phyloP scores from a whole-genome alignment of 2,797 vertebrate species.

The Leptoclinus maculatus region DNA sequence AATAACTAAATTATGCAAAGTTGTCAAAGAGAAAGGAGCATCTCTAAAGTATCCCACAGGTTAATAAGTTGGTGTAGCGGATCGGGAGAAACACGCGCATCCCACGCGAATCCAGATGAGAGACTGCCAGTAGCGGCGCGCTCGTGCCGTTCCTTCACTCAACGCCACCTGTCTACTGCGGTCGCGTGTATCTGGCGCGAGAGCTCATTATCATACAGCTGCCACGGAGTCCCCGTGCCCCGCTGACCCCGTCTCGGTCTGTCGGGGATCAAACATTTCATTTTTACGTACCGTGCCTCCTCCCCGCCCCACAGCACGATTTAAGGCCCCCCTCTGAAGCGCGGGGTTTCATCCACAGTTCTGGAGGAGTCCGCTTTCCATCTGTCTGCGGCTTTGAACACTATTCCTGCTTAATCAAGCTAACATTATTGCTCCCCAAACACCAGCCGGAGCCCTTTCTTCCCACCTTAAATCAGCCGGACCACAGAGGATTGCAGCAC shows the following conservation, averaged over 20 bases:
- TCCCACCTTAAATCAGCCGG: slow-evolving; percentile 74
- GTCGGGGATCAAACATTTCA: slow-evolving; percentile 63
- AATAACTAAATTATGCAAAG: not conserved
- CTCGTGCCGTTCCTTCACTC: slow-evolving; percentile 51
- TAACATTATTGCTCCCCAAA: slow-evolving; percentile 77
- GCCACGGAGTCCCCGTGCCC: slow-evolving; percentile 60
- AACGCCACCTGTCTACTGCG: slow-evolving; percentile 60
- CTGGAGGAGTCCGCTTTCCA: slow-evolving; percentile 73
- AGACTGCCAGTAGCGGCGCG: slow-evolving; percentile 14
- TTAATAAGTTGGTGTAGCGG: not conserved
- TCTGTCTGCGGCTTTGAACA: slow-evolving; percentile 75
- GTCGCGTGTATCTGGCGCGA: slow-evolving; percentile 42
- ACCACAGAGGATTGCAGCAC: slow-evolving; percentile 41
- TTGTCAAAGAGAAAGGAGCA: not conserved
- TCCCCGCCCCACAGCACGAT: slow-evolving; percentile 41
- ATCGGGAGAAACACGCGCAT: not conserved
- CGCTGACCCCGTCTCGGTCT: slow-evolving; percentile 52
- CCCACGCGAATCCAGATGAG: slow-evolving; percentile 14
- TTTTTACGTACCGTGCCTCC: slow-evolving; percentile 24
- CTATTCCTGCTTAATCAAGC: slow-evolving; percentile 84
- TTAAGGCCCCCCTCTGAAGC: slow-evolving; percentile 56
- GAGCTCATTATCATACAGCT: slow-evolving; percentile 91
- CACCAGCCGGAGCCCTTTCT: slow-evolving; percentile 51
- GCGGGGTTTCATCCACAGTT: slow-evolving; percentile 23
- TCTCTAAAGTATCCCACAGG: not conserved